Conservation (phyloP, 2,113 vertebrate genomes). For the Microcebus tavaratra region DNA sequence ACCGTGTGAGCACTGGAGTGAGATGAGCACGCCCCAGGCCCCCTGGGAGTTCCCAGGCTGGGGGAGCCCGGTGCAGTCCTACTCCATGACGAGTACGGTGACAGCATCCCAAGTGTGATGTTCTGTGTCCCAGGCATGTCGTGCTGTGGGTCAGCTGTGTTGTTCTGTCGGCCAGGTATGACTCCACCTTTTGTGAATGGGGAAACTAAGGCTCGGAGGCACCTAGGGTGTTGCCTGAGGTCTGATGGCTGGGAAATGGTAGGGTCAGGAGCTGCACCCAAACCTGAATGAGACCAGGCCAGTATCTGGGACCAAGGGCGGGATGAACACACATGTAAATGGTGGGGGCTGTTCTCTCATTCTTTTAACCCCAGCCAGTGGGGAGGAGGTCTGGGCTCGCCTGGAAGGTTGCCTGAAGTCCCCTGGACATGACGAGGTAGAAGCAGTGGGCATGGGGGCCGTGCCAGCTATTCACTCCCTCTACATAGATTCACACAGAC, state of each 20-base stretch:
- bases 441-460: neutral
- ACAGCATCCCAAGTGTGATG: neutral
- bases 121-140: neutral
- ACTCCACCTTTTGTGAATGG: neutral
- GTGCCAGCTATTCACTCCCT: neutral
- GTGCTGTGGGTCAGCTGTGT: neutral
- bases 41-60: too few relatives aligned
- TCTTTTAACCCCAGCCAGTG: too few relatives aligned
- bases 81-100: too few relatives aligned
- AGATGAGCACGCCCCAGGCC: neutral
- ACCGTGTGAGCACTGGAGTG: too few relatives aligned
- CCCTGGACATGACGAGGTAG: neutral
- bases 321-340: too few relatives aligned
- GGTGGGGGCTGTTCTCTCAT: neutral
- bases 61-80: neutral
- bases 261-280: neutral
- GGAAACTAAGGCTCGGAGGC: neutral
- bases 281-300: neutral
- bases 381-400: neutral
- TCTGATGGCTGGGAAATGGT: neutral
- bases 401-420: neutral
- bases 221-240: neutral
- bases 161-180: neutral
- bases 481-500: neutral
- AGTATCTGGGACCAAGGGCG: neutral